Evolutionary conservation across 35 echinoderm and acorn worm species (phyloP).

Genomic region (Diadema setosum): DNA sequence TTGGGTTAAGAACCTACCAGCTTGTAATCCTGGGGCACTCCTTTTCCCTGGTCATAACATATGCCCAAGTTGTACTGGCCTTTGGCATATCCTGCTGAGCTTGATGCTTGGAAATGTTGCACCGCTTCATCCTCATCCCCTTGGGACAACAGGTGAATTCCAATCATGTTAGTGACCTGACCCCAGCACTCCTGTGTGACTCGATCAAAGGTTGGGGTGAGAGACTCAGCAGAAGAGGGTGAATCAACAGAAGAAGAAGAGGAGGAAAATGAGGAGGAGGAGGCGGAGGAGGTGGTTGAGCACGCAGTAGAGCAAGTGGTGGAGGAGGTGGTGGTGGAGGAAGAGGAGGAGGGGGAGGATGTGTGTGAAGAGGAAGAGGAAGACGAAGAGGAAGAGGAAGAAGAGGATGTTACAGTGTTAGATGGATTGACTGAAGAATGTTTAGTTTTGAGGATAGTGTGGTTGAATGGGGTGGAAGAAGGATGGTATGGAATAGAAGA

Average conservation of each 20-base stretch:
- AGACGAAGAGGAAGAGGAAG: neutral
- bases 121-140: conserved; percentile 46
- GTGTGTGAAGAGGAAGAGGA: neutral
- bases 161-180: conserved; percentile 42
- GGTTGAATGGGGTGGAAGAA: too few species aligned
- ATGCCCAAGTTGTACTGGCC: conserved; percentile 68
- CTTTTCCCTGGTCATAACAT: conserved; percentile 59
- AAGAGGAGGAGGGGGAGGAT: neutral
- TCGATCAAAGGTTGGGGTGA: neutral
- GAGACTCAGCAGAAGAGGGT: neutral
- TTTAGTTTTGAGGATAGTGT: too few species aligned
- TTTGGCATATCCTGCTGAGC: conserved; percentile 40
- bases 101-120: conserved; percentile 29
- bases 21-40: neutral
- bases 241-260: neutral
- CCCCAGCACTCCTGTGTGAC: conserved; percentile 1
- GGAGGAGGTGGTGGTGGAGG: neutral
- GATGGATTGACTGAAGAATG: too few species aligned
- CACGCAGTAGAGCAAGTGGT: neutral
- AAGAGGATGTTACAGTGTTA: too few species aligned
- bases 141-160: conserved; percentile 4
- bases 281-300: neutral
- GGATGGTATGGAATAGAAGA: too few species aligned
- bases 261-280: neutral
- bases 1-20: too few species aligned